Base-by-base conservation (phyloP, 2,113 vertebrate species). In the Erythrocercus mccallii region DNA sequence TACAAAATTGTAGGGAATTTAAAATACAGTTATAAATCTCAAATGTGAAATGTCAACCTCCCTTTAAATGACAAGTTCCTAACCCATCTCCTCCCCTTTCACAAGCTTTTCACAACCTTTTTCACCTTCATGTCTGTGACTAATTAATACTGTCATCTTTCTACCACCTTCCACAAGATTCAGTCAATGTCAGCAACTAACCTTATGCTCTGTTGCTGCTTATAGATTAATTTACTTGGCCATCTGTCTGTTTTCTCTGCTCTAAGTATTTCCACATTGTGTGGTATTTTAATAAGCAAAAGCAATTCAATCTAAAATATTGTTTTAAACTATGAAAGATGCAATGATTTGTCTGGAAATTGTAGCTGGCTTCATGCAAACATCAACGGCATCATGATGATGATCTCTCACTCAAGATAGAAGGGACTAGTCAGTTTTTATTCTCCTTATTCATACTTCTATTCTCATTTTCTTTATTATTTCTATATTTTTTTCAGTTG, bases 211-310 rank as follows among this genome's bases (percentile, higher is more conserved):
- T 92, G 76, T 42, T 94, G 80, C 91, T 95, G 90, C 86, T 97
- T 96, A 84, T 47, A 74, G 94, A 97, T 97, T 97, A 95, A 97
- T 97, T 96, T 97, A 95, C 87, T 88, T 94, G 85, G 74, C 95
- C 97, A 97, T 98, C 96, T 98, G 96, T 95, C 87, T 97, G 60
- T 42, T 96, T 97, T 94, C 73, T 90, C 42, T 62, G 60, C 70
- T 64, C 47, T 90, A 91, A 93, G 61, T 90, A 62, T 95, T 97
- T 96, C 64, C 61, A 72, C 53, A 85, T 94, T 84, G 19, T 81
- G 81, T 71, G 68, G 48, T 71, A 81, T 66, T 87, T 80, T 69
- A 94, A 91, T 92, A 96, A 95, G 92, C 11, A 18, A 58, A 88
- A 93, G 81, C 62, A 69, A 93, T 92, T 97, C 64, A 80, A 64